Conservation (phyloP, 2,888 invertebrate species). For the Orthosia incerta region DNA sequence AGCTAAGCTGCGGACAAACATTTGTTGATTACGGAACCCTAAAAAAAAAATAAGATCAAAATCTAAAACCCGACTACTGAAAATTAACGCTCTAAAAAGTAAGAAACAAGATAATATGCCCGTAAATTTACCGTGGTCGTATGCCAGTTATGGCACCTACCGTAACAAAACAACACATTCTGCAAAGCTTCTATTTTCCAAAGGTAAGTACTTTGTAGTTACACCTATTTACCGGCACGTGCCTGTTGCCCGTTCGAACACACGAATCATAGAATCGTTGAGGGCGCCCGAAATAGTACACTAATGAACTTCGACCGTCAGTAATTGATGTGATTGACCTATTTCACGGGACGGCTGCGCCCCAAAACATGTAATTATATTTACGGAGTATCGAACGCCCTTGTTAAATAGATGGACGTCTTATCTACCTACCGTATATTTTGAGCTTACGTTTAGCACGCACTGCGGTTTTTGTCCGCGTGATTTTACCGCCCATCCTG, state of each 20-base stretch:
- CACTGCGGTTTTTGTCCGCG: too few relatives aligned
- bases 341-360: conserved; percentile 60
- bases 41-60: too few relatives aligned
- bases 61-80: too few relatives aligned
- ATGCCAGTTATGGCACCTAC: too few relatives aligned
- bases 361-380: conserved; percentile 61
- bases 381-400: conserved; percentile 50
- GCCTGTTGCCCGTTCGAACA: conserved; percentile 24
- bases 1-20: too few relatives aligned
- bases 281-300: conserved; percentile 61
- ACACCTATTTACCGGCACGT: conserved; percentile 21
- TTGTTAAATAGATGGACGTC: conserved; percentile 35
- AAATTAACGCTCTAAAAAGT: too few relatives aligned
- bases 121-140: too few relatives aligned
- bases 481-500: too few relatives aligned
- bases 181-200: too few relatives aligned
- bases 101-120: too few relatives aligned
- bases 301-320: conserved; percentile 64
- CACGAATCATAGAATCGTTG: conserved; percentile 25
- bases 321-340: conserved; percentile 76
- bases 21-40: too few relatives aligned
- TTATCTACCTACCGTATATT: conserved; percentile 29
- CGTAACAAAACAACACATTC: too few relatives aligned
- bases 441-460: neutral
- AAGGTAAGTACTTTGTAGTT: conserved; percentile 1